A percentile compares a stretch with the other conserved stretches of the same genome.
These are phyloP conservation scores for Macrosiphum euphorbiae DNA, from an alignment of 2,888 invertebrate genomes.

Conservation along the genomic window DNA sequence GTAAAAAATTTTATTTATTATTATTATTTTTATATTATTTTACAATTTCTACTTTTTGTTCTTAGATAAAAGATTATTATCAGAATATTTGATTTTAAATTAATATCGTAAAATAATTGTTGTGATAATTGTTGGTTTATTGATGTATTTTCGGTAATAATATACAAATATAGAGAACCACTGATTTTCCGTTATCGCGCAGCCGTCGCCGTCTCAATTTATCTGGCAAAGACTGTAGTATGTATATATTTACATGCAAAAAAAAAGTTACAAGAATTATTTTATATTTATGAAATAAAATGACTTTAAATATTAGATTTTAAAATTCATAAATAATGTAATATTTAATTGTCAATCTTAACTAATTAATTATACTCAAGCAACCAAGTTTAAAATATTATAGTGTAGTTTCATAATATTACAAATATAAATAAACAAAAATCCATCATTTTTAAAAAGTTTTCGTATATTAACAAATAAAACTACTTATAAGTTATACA, in stretches of 20 bases:
- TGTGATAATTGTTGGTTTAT: too few relatives aligned
- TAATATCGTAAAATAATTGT: too few relatives aligned
- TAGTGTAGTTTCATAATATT: neutral
- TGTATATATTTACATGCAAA: neutral
- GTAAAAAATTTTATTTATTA: too few relatives aligned
- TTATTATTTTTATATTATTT: too few relatives aligned
- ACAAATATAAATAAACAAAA: neutral
- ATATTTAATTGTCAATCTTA: neutral
- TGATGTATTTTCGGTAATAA: too few relatives aligned
- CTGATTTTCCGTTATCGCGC: too few relatives aligned
- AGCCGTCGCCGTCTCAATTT: too few relatives aligned
- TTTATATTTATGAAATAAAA: neutral
- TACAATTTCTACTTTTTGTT: too few relatives aligned
- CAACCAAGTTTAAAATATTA: neutral
- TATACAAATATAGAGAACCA: too few relatives aligned
- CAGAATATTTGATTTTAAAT: too few relatives aligned
- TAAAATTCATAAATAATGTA: neutral
- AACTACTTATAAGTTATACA: conserved; percentile 26
- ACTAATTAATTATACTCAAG: neutral
- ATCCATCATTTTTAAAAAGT: neutral
- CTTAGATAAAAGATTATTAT: too few relatives aligned
- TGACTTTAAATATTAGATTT: neutral
- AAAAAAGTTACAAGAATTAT: neutral
- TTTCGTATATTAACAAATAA: conserved; percentile 24
- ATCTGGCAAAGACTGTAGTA: too few relatives aligned